phyloP scores from a whole-genome alignment of 2,888 invertebrate species.

The Margaritifera margaritifera region DNA sequence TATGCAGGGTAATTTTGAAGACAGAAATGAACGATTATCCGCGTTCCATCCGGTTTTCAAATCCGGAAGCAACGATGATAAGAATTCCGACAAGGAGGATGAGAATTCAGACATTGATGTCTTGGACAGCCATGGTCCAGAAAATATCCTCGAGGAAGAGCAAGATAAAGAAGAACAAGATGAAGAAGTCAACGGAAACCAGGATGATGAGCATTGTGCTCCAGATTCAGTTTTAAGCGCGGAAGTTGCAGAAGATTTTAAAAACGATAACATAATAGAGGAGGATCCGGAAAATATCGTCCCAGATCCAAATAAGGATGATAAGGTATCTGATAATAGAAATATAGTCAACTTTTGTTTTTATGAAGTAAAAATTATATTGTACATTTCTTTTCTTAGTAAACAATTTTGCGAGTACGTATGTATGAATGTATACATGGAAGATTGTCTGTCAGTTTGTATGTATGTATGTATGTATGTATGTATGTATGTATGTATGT shows the following conservation, averaged over 20 bases:
- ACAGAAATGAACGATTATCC: conserved; percentile 27
- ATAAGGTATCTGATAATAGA: too few species aligned
- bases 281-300: too few species aligned
- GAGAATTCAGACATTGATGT: conserved; percentile 1
- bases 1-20: conserved; percentile 4
- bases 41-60: conserved; percentile 37
- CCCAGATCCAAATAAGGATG: too few species aligned
- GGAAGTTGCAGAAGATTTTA: too few species aligned
- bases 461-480: conserved; percentile 3
- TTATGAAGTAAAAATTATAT: too few species aligned
- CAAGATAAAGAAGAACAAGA: neutral
- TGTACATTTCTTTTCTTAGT: neutral
- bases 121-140: neutral
- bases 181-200: neutral
- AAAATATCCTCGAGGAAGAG: neutral
- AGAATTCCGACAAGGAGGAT: neutral
- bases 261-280: too few species aligned
- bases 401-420: neutral
- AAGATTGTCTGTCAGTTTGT: too few species aligned
- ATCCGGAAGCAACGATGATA: conserved; percentile 9
- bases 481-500: conserved; percentile 11
- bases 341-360: too few species aligned
- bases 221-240: too few species aligned
- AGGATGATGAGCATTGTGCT: neutral
- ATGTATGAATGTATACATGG: neutral